phyloP scores from a whole-genome alignment of 53 echinoderm and acorn worm genomes.

The Astropecten irregularis region DNA sequence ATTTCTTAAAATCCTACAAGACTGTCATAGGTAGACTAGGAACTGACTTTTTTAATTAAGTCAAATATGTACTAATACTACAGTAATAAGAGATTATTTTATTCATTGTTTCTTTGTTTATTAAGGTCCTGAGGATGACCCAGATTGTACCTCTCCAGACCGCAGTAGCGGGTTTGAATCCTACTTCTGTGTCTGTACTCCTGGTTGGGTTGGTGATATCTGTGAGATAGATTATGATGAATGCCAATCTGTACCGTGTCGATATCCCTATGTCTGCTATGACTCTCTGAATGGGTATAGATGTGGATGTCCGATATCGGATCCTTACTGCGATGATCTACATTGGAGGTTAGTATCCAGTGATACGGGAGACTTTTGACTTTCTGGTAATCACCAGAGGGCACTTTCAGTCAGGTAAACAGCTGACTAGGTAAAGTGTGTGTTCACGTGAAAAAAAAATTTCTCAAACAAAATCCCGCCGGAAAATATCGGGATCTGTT shows the following conservation, averaged over 20 bases:
- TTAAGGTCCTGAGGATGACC: slow-evolving; percentile 20
- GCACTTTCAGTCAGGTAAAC: no score
- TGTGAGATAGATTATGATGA: slow-evolving; percentile 40
- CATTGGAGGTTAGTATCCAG: not conserved
- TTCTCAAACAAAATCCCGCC: not conserved
- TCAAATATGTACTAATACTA: no score
- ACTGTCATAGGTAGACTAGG: no score
- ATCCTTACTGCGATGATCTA: not conserved
- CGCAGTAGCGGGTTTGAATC: slow-evolving; percentile 38
- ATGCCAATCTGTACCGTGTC: slow-evolving; percentile 11
- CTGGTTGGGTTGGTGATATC: slow-evolving; percentile 44
- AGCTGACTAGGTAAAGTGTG: not conserved
- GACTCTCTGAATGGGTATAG: not conserved
- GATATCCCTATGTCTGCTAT: slow-evolving; percentile 2
- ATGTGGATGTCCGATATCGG: slow-evolving; percentile 3
- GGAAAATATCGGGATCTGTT: not conserved
- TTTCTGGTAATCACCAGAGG: no score
- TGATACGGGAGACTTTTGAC: not conserved
- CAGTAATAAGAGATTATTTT: no score
- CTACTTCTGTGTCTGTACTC: slow-evolving; percentile 27
- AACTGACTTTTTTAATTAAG: no score
- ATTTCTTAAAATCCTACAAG: no score
- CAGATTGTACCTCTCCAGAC: slow-evolving; percentile 15
- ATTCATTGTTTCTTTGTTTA: no score
- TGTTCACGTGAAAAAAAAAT: not conserved